phyloP scores from a whole-genome alignment of 2,888 invertebrate species.

The Eueremaeus valkanovi region DNA sequence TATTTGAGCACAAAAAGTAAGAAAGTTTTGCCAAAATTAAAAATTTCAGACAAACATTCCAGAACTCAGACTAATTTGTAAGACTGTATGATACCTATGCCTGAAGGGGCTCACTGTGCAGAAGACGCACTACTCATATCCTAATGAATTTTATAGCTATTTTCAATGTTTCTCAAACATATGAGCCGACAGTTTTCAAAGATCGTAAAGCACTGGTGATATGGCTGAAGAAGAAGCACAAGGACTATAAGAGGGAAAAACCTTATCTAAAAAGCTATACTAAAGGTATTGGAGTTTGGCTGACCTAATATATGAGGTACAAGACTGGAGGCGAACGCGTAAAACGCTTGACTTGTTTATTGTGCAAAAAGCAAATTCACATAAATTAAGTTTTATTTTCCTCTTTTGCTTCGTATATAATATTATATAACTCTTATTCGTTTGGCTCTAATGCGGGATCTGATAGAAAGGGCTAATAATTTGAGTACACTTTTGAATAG shows the following conservation, averaged over 20 bases:
- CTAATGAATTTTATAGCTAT: slow-evolving; percentile 20
- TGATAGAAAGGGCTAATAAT: slow-evolving; percentile 6
- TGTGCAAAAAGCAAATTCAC: background rate
- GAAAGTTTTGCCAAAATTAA: background rate
- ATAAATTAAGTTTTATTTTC: background rate
- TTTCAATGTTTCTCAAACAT: background rate
- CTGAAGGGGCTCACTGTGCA: background rate
- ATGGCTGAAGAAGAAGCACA: background rate
- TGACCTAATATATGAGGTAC: background rate
- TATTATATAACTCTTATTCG: background rate
- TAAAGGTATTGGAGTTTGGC: background rate
- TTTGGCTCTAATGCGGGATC: background rate
- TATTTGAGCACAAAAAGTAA: background rate
- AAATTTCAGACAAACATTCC: background rate
- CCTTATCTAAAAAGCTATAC: background rate
- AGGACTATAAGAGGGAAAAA: background rate
- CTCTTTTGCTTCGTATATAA: background rate
- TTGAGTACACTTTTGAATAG: background rate
- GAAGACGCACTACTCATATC: slow-evolving; percentile 1
- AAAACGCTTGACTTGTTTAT: background rate
- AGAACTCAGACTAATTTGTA: background rate
- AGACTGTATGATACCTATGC: background rate
- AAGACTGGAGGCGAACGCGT: background rate
- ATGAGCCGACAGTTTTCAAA: background rate
- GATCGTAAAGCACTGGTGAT: slow-evolving; percentile 19